A percentile compares a stretch with the other conserved stretches of the same genome.
Evolutionary conservation across 2,797 vertebrate genomes (phyloP).

Genomic region (Remorina albescens): DNA sequence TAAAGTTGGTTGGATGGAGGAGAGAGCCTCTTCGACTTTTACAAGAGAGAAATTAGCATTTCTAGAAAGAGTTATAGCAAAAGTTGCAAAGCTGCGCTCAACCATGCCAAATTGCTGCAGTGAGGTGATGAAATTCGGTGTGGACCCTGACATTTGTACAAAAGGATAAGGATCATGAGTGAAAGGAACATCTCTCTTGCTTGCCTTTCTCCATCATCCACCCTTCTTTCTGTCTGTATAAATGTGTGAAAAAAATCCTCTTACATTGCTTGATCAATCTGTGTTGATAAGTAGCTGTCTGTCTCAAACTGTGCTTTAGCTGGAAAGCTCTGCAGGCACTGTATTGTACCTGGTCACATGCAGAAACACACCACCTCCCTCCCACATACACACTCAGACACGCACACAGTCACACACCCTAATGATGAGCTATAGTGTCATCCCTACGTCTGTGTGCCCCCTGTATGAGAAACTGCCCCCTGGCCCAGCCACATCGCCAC

Average conservation of each 20-base stretch:
- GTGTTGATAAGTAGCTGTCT: conserved; percentile 14
- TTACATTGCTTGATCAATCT: conserved; percentile 5
- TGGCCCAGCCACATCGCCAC: neutral
- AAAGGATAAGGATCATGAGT: conserved; percentile 4
- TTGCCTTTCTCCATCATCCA: neutral
- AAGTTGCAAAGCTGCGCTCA: neutral
- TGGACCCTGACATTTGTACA: neutral
- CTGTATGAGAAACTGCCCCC: conserved; percentile 49
- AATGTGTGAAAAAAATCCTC: neutral
- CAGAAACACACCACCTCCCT: conserved; percentile 2
- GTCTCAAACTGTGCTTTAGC: conserved; percentile 22
- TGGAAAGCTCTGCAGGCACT: conserved; percentile 42
- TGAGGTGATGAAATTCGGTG: neutral
- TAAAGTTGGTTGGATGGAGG: neutral
- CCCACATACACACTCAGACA: conserved; percentile 3
- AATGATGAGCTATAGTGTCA: conserved; percentile 54
- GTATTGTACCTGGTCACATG: conserved; percentile 30
- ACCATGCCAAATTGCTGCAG: neutral
- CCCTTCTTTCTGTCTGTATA: neutral
- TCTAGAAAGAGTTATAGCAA: conserved; percentile 1
- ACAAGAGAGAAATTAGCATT: neutral
- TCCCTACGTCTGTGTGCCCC: conserved; percentile 49
- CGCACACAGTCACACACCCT: conserved; percentile 12
- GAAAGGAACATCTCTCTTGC: neutral
- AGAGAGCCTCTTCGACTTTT: neutral